A percentile compares a stretch with the other conserved stretches of the same genome.
Conservation (phyloP, 2,888 invertebrate genomes). For the Dicycla oo region DNA sequence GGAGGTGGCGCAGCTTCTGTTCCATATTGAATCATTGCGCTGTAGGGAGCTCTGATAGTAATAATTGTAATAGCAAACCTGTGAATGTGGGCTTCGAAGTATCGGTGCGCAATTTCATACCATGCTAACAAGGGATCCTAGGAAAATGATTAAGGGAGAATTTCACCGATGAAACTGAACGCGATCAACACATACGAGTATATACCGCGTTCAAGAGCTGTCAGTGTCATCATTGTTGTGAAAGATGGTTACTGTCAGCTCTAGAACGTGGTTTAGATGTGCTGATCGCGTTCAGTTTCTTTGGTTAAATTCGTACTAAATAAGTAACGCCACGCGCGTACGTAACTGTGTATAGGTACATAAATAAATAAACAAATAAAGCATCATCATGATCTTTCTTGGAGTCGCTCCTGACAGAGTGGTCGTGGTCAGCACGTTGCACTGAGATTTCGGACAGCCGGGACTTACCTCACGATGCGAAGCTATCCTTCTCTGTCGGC, state of each 20-base stretch:
- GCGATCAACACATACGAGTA: too few relatives aligned
- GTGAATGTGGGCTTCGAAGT: not conserved
- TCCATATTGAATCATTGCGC: conserved; percentile 12
- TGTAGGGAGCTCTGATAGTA: not conserved
- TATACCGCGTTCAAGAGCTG: not conserved
- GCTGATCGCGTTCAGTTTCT: too few relatives aligned
- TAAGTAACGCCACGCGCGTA: not conserved
- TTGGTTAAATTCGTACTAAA: not conserved
- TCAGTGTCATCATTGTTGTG: not conserved
- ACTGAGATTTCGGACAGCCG: too few relatives aligned
- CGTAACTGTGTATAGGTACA: too few relatives aligned
- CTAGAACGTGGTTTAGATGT: too few relatives aligned
- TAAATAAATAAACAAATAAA: too few relatives aligned
- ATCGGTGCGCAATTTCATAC: not conserved
- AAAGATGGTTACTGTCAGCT: not conserved
- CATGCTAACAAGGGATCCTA: not conserved
- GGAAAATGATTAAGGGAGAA: not conserved
- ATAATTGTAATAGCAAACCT: not conserved
- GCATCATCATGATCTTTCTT: too few relatives aligned
- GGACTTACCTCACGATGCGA: not conserved
- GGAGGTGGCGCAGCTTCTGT: not conserved
- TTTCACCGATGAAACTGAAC: too few relatives aligned
- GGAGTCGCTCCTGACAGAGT: not conserved
- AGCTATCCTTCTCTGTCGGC: not conserved
- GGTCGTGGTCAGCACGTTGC: not conserved